phyloP scores from a whole-genome alignment of 2,797 vertebrate genomes.

The Garrulus glandarius region DNA sequence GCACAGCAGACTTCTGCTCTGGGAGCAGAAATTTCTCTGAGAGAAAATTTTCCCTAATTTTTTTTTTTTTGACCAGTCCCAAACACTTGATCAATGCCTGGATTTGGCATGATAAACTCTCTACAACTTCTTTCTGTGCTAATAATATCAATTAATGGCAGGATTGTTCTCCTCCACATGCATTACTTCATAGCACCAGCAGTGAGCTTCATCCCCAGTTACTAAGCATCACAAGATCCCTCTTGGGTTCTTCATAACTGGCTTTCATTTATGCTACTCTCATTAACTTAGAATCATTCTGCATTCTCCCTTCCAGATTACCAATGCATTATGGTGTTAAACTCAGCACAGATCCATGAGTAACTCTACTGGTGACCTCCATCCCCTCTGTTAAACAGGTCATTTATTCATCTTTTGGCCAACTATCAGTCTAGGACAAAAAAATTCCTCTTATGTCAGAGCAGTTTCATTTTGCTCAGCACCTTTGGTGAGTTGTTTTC shows the following conservation, averaged over 20 bases:
- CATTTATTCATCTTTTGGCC: background rate
- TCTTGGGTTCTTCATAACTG: background rate
- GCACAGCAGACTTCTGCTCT: background rate
- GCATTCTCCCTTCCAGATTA: background rate
- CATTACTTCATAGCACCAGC: background rate
- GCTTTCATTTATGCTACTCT: background rate
- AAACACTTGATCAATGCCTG: background rate
- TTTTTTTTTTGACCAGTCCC: background rate
- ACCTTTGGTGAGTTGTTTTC: background rate
- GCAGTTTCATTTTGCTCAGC: constrained; percentile 28
- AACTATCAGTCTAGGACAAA: background rate
- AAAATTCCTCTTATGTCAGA: constrained; percentile 8
- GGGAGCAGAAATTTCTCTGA: background rate
- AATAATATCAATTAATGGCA: background rate
- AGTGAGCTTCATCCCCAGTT: background rate
- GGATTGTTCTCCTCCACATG: background rate
- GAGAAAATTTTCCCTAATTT: background rate
- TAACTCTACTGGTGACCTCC: background rate
- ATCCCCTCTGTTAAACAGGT: background rate
- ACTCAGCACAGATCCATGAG: background rate
- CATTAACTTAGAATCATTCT: background rate
- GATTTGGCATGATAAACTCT: background rate
- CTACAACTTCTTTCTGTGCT: background rate
- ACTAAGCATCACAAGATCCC: background rate
- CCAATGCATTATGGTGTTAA: background rate